These are phyloP conservation scores for Hydra vulgaris DNA, from an alignment of 30 jellyfish, hydroid and myxozoan species.

Conservation along the genomic window DNA sequence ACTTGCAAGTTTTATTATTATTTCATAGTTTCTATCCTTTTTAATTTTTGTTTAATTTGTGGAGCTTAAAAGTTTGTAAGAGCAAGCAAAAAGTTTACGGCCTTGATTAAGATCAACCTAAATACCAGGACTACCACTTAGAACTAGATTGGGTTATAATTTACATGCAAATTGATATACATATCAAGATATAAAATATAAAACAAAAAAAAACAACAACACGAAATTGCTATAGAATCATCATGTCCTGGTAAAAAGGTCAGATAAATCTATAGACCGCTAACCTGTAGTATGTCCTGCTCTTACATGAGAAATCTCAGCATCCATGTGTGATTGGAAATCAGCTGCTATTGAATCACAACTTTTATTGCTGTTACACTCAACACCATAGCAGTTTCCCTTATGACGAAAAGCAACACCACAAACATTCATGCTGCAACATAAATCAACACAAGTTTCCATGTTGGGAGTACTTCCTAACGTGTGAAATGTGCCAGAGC, in stretches of 20 bases:
- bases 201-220: background rate
- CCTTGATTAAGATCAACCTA: background rate
- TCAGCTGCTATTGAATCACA: conserved; percentile 63
- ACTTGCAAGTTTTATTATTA: too few relatives aligned
- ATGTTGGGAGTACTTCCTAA: conserved; percentile 87
- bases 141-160: background rate
- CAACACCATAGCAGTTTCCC: conserved; percentile 84
- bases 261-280: conserved; percentile 18
- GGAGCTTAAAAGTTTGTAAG: too few relatives aligned
- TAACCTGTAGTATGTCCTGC: conserved; percentile 92
- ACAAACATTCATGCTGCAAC: conserved; percentile 84
- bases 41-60: too few relatives aligned
- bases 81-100: background rate
- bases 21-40: too few relatives aligned
- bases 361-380: conserved; percentile 71
- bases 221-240: background rate
- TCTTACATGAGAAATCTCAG: conserved; percentile 80
- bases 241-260: background rate
- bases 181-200: background rate
- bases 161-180: background rate
- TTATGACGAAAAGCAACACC: conserved; percentile 81
- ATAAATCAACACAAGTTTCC: conserved; percentile 78
- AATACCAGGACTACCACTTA: background rate
- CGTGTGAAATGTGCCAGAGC: conserved; percentile 80
- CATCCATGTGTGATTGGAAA: conserved; percentile 35